Percentiles rank a stretch among this genome's conserved stretches.
Conservation (phyloP, 1,140 invertebrate genomes). For the Bombus fervidus region DNA sequence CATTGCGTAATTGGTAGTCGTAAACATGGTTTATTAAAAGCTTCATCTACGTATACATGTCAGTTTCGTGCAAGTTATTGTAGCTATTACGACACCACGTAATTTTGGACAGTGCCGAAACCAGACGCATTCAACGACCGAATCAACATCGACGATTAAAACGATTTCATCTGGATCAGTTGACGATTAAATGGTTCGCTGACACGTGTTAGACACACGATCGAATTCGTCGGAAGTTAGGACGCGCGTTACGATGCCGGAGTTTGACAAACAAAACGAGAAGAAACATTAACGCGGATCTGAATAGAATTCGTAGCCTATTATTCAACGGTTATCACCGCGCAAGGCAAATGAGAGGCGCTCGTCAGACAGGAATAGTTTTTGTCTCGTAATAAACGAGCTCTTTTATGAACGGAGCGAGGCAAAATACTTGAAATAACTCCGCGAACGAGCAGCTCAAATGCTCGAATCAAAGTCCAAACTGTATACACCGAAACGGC, state of each 20-base stretch:
- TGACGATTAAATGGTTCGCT: neutral
- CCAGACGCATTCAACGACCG: neutral
- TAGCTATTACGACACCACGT: slow-evolving; percentile 21
- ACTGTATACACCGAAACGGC: slow-evolving; percentile 2
- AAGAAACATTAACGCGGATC: neutral
- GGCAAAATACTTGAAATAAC: slow-evolving; percentile 29
- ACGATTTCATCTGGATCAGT: no score
- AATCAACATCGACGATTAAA: slow-evolving; percentile 38
- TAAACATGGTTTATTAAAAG: slow-evolving; percentile 1
- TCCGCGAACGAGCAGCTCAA: neutral
- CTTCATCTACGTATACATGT: neutral
- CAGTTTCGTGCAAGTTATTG: slow-evolving; percentile 4
- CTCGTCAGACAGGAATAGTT: neutral
- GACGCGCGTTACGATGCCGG: neutral
- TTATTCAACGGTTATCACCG: neutral
- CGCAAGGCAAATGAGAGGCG: neutral
- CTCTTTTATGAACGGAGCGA: slow-evolving; percentile 17
- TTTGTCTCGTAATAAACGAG: neutral
- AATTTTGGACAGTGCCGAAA: slow-evolving; percentile 20
- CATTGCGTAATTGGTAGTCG: neutral
- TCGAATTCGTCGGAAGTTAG: neutral
- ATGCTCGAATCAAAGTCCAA: slow-evolving; percentile 25
- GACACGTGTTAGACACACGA: neutral
- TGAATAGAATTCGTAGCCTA: no score
- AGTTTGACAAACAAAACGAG: neutral